Percentiles rank a stretch among this genome's conserved stretches.
Conservation (phyloP, 2,113 vertebrate species). For the Echinops telfairi region DNA sequence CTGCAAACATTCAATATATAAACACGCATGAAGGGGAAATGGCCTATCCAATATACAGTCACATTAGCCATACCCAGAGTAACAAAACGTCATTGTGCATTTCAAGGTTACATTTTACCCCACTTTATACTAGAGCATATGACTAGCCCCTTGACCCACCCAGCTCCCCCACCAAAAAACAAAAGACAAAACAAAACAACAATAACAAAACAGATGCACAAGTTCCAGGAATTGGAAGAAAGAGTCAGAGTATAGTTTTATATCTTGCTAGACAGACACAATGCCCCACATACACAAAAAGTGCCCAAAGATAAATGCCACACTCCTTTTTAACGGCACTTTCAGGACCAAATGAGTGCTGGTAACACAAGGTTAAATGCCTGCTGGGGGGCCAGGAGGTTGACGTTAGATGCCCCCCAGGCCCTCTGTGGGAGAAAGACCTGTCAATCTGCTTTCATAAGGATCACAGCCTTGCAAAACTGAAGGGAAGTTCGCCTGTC, state of each 20-base stretch:
- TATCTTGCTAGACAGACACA: background rate
- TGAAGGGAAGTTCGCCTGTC: background rate
- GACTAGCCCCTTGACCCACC: background rate
- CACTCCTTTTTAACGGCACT: no score
- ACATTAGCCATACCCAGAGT: background rate
- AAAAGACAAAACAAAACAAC: background rate
- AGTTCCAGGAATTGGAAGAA: background rate
- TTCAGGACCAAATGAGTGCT: background rate
- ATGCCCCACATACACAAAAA: background rate
- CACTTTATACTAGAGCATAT: background rate
- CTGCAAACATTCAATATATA: background rate
- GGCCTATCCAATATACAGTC: background rate
- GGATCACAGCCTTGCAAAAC: background rate
- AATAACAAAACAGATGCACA: background rate
- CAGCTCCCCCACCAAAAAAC: background rate
- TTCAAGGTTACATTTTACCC: conserved; percentile 48
- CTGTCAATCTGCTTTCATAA: background rate
- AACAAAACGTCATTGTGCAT: background rate
- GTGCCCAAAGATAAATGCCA: background rate
- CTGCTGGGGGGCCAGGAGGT: background rate
- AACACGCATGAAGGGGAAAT: background rate
- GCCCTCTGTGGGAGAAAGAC: background rate
- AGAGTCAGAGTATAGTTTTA: background rate
- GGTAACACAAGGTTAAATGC: background rate
- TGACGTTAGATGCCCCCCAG: background rate